Base-by-base conservation (phyloP, 2,888 invertebrate species). In the Drosophila mettleri region DNA sequence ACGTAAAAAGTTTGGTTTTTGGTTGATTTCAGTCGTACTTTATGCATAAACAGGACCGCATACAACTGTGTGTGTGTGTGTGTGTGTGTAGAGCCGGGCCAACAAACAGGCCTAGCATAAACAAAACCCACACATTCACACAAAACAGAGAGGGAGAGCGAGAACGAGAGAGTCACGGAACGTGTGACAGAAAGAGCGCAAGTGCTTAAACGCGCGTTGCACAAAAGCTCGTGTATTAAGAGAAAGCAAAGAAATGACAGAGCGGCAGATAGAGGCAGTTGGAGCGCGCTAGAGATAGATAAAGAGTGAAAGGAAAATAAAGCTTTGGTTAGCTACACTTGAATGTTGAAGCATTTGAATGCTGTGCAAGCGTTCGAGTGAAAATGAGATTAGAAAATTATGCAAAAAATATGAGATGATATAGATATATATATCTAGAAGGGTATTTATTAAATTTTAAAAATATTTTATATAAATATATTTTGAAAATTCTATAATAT, bases 21-120 rank as follows among this genome's bases (percentile, higher is more conserved):
- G 65, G 43, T 27, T 66, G 62, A 79, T 79, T 82, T 81, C 85
- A 82, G 85, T 82, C 82, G 64, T 68, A 81, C 62, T 66, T 69
- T 69, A 61, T 79, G 74, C 86, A 85, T 70, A 85, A 82, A 85
- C 65, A 67, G 69, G 61, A 71, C 60, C 51, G 58, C 67, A 54
- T 10, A 33, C 43, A 34, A 48, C 29, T 55, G 41, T 46, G 29
- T 45, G 52, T 33, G 20, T 51, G 52, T 27, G 34, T 20, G 27
- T 36, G 36, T 39, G 61, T 41, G 73, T 18, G 29, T 33, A 46
- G 55, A 74, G 86, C 82, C 82, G 86, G 82, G 80, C 68, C 77
- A 82, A 85, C 85, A 85, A 82, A 85, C 78, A 82, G 78, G 59
- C 78, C 64, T 60, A 58, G 74, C 70, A 82, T 82, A 82, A 82